phyloP scores from a whole-genome alignment of 92 coral and sea anemone species.

The Pocillopora grandis region DNA sequence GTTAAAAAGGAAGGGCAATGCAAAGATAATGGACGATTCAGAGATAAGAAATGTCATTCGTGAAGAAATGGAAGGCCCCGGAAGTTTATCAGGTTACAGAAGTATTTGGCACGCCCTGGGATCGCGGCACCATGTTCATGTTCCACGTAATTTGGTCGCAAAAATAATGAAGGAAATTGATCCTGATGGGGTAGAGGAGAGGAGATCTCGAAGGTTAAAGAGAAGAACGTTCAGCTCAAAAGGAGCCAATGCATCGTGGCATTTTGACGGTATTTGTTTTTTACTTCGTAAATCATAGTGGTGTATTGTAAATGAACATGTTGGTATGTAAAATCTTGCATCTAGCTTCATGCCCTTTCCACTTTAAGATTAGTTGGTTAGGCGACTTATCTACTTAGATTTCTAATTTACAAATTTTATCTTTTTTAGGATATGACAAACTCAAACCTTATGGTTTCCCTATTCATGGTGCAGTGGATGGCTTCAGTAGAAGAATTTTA shows the following conservation, averaged over 20 bases:
- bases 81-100: conserved; percentile 42
- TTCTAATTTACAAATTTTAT: not conserved
- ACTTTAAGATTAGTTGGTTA: no score
- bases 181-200: conserved; percentile 45
- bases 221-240: conserved; percentile 29
- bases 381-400: no score
- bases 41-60: conserved; percentile 32
- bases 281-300: not conserved
- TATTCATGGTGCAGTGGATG: conserved; percentile 61
- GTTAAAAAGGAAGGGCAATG: conserved; percentile 44
- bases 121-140: conserved; percentile 37
- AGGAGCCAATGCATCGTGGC: no score
- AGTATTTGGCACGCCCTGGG: conserved; percentile 53
- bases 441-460: conserved; percentile 40
- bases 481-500: conserved; percentile 46
- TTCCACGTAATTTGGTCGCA: conserved; percentile 44
- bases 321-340: no score
- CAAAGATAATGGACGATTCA: conserved; percentile 29
- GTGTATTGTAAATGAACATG: no score
- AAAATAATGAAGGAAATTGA: conserved; percentile 48
- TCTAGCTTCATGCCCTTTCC: no score
- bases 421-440: conserved; percentile 26
- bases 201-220: conserved; percentile 23
- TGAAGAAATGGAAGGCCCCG: conserved; percentile 53
- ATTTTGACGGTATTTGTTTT: conserved; percentile 37